Conservation (phyloP, 1,140 invertebrate species). For the Acromyrmex echinatior region DNA sequence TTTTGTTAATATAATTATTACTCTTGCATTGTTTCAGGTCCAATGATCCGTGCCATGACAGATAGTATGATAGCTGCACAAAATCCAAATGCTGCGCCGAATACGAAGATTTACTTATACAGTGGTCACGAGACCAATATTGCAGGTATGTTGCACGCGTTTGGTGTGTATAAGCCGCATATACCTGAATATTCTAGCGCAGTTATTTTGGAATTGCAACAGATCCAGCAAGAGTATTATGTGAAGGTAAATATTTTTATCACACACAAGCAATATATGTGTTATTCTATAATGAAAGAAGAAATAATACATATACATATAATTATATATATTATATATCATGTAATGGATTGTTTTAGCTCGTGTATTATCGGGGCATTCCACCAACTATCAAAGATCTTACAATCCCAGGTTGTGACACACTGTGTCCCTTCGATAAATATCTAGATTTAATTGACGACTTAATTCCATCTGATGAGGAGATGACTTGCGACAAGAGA, state of each 20-base stretch:
- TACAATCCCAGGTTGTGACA: slow-evolving; percentile 88
- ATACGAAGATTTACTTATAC: slow-evolving; percentile 87
- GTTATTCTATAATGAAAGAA: neutral
- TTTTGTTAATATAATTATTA: slow-evolving; percentile 13
- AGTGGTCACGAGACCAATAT: slow-evolving; percentile 91
- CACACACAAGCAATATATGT: neutral
- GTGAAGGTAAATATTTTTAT: slow-evolving; percentile 84
- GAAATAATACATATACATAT: neutral
- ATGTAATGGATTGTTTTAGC: slow-evolving; percentile 34
- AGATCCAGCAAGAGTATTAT: slow-evolving; percentile 80
- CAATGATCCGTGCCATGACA: slow-evolving; percentile 87
- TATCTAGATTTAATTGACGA: slow-evolving; percentile 65
- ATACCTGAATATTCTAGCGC: slow-evolving; percentile 87
- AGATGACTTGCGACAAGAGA: slow-evolving; percentile 72
- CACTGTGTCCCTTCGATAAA: slow-evolving; percentile 87
- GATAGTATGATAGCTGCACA: slow-evolving; percentile 83
- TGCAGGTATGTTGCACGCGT: slow-evolving; percentile 88
- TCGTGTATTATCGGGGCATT: slow-evolving; percentile 86
- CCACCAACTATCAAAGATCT: slow-evolving; percentile 84
- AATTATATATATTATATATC: neutral
- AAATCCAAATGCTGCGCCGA: slow-evolving; percentile 75
- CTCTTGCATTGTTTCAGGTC: slow-evolving; percentile 79
- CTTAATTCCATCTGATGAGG: slow-evolving; percentile 69
- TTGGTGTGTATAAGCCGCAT: slow-evolving; percentile 89
- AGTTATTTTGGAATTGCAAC: slow-evolving; percentile 80